Base-by-base conservation (phyloP, 1,140 invertebrate genomes). In the Achatina immaculata region DNA sequence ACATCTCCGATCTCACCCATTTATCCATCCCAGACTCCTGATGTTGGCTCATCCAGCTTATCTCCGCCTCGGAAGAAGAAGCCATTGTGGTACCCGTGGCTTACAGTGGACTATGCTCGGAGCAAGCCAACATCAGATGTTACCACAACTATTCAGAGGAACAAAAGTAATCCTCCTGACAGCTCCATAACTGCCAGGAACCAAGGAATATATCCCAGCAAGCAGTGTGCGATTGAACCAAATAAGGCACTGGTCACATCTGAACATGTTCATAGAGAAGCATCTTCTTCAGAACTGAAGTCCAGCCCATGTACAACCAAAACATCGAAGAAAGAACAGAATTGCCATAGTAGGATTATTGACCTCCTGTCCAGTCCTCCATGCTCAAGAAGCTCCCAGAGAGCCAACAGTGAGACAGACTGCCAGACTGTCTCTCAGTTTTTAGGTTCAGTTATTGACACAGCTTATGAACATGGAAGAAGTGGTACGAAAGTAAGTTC, bases 11-110 rank as follows among this genome's bases (percentile, higher is more conserved):
- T 80, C 16, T 80, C 78, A 36, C 78, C 78, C 14, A 16, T 19
- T 14, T 34, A 75, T n/a, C 55, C 19, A 62, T 4, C 1, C 19
- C 68, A 71, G 38, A 1, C 16, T 71, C 36, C 2, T 0, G 4
- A 4, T 42, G 68, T 42, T 16, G 2, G 7, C 34, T 2, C 45
- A 7, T 51, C 72, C 9, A 34, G 28, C 3, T 11, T 78, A 7
- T 43, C 65, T 43, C 65, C 58, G 19, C 76, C 58, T 65, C 1
- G 28, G 40, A 78, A 78, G 28, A 7, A 45, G 19, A 80, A 80
- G 36, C 66, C 78, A 6, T 55, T 80, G 7, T 80, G 78, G 78
- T 80, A 80, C 38, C 78, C 78, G 19, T 80, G 78, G 78, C 62
- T 80, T 28, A 68, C 74, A 76, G 55, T 62, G 4, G 55, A 76